Conservation (phyloP, 2,797 vertebrate genomes). For the Ceryle rudis region DNA sequence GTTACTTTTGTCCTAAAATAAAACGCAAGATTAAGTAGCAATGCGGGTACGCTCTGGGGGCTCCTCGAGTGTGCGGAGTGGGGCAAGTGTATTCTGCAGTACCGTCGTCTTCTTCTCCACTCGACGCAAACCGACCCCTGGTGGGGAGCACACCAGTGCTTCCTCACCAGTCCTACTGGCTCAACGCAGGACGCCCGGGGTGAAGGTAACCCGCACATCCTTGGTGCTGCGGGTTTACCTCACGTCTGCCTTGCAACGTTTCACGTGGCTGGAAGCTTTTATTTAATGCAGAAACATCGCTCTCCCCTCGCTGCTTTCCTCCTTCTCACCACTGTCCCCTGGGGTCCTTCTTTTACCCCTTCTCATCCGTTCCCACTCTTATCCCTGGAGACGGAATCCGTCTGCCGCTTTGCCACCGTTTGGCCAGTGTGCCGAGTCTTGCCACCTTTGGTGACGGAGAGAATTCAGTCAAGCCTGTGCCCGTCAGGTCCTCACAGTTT, state of each 20-base stretch:
- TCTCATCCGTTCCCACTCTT: background rate
- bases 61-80: background rate
- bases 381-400: background rate
- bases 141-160: too few relatives aligned
- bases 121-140: too few relatives aligned
- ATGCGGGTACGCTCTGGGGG: background rate
- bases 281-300: background rate
- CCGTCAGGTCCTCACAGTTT: background rate
- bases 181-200: background rate
- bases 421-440: background rate
- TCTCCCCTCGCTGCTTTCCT: background rate
- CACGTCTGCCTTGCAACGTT: too few relatives aligned
- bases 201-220: background rate
- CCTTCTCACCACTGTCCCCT: background rate
- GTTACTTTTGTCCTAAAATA: background rate
- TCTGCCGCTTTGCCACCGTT: background rate
- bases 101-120: too few relatives aligned
- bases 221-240: background rate
- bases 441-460: background rate
- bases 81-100: background rate
- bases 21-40: background rate
- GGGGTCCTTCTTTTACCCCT: background rate
- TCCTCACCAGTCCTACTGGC: too few relatives aligned
- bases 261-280: background rate
- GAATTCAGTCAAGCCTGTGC: conserved; percentile 6